phyloP scores from a whole-genome alignment of 2,888 invertebrate genomes.

The Hermaeophaga mercurialis region DNA sequence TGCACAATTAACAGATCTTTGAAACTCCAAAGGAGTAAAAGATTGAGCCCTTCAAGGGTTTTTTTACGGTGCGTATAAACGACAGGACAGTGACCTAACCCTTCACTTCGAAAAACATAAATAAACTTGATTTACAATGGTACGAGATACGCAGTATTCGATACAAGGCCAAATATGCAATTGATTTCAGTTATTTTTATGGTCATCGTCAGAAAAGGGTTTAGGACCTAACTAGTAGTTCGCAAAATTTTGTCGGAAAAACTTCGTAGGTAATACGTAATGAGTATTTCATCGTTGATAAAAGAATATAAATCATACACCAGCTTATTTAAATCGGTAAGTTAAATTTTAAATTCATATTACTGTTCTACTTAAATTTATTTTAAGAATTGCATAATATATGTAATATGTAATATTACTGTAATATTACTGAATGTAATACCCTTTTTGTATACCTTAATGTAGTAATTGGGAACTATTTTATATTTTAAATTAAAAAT shows the following conservation, averaged over 20 bases:
- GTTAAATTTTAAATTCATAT: too few relatives aligned
- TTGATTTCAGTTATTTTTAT: constrained; percentile 32
- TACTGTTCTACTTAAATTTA: too few relatives aligned
- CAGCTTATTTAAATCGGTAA: too few relatives aligned
- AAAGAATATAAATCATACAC: too few relatives aligned
- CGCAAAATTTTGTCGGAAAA: constrained; percentile 2
- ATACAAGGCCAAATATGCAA: constrained; percentile 47
- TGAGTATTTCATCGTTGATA: too few relatives aligned
- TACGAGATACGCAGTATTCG: constrained; percentile 34
- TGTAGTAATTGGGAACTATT: too few relatives aligned
- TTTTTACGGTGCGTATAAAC: constrained; percentile 31
- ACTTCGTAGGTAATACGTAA: too few relatives aligned
- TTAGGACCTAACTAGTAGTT: constrained; percentile 4
- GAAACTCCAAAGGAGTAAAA: constrained; percentile 2
- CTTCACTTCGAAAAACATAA: constrained; percentile 44
- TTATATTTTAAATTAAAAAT: too few relatives aligned
- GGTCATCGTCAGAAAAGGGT: background rate
- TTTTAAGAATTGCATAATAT: too few relatives aligned
- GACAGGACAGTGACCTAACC: constrained; percentile 45
- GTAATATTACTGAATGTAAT: too few relatives aligned
- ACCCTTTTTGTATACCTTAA: too few relatives aligned
- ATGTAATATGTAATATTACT: too few relatives aligned
- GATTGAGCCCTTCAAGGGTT: constrained; percentile 38
- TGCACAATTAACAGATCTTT: constrained; percentile 35
- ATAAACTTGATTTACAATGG: constrained; percentile 42